A percentile compares a stretch with the other conserved stretches of the same genome.
Conservation (phyloP, 2,113 vertebrate genomes). For the Hemichromis elongatus region DNA sequence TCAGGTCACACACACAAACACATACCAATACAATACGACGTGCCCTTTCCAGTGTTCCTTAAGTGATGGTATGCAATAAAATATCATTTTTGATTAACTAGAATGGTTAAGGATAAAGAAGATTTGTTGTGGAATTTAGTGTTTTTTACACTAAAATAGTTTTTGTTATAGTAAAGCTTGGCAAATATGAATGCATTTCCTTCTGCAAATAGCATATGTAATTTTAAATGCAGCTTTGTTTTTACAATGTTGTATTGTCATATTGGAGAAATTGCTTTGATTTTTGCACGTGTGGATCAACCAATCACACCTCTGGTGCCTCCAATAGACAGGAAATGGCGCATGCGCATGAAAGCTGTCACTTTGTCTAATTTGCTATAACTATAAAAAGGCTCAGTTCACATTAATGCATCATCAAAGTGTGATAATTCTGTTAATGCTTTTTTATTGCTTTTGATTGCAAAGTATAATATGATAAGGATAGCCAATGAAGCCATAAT, state of each 20-base stretch:
- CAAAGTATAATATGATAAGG: neutral
- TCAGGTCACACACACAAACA: neutral
- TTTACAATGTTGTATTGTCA: neutral
- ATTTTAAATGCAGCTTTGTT: neutral
- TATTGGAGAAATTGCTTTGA: neutral
- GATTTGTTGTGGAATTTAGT: neutral
- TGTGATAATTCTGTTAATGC: neutral
- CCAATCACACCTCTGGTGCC: neutral
- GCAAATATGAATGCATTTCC: neutral
- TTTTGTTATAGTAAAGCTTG: neutral
- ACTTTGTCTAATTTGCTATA: neutral
- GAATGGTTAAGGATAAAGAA: neutral
- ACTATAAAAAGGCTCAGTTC: neutral
- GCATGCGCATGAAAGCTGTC: neutral
- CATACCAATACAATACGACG: neutral
- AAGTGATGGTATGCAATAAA: neutral
- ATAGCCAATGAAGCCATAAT: neutral
- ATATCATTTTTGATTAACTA: neutral
- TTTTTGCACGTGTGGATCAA: neutral
- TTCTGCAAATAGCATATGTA: neutral
- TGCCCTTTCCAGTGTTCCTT: neutral
- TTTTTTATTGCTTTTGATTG: neutral
- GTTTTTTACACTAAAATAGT: neutral
- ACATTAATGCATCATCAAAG: neutral
- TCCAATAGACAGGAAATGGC: neutral